phyloP scores from a whole-genome alignment of 1,140 invertebrate species.

The Caenorhabditis brenneri region DNA sequence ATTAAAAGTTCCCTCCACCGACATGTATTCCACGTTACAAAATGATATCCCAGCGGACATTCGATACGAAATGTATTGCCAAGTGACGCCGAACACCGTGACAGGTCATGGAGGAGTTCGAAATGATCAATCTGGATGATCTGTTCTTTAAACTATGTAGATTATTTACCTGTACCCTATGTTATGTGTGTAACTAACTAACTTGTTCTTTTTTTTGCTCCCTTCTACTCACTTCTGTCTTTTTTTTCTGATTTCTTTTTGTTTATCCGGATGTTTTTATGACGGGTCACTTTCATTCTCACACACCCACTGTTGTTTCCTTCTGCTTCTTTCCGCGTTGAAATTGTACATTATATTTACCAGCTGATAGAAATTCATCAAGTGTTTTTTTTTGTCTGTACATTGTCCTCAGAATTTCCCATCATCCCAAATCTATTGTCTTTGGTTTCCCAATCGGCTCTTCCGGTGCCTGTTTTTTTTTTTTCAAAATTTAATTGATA shows the following conservation, averaged over 20 bases:
- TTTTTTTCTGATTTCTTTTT: background rate
- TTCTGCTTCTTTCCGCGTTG: too few relatives aligned
- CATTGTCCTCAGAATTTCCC: too few relatives aligned
- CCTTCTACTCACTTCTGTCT: background rate
- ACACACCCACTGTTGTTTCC: too few relatives aligned
- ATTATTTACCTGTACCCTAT: background rate
- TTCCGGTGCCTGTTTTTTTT: too few relatives aligned
- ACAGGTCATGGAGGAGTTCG: background rate
- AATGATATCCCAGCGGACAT: background rate
- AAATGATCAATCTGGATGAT: conserved; percentile 16
- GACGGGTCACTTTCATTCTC: too few relatives aligned
- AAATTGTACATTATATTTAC: too few relatives aligned
- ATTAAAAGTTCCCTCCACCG: background rate
- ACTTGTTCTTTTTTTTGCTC: background rate
- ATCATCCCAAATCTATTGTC: too few relatives aligned
- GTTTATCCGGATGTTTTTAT: too few relatives aligned
- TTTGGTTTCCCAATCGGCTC: too few relatives aligned
- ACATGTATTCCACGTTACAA: background rate
- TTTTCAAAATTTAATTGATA: too few relatives aligned
- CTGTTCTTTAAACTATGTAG: background rate
- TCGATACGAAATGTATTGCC: conserved; percentile 24
- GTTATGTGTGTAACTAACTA: background rate
- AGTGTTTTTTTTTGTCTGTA: too few relatives aligned
- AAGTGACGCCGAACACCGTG: conserved; percentile 3
- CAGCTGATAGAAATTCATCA: too few relatives aligned